Percentiles rank a stretch among this genome's conserved stretches.
phyloP scores from a whole-genome alignment of 2,113 vertebrate species.

The Abramis brama region DNA sequence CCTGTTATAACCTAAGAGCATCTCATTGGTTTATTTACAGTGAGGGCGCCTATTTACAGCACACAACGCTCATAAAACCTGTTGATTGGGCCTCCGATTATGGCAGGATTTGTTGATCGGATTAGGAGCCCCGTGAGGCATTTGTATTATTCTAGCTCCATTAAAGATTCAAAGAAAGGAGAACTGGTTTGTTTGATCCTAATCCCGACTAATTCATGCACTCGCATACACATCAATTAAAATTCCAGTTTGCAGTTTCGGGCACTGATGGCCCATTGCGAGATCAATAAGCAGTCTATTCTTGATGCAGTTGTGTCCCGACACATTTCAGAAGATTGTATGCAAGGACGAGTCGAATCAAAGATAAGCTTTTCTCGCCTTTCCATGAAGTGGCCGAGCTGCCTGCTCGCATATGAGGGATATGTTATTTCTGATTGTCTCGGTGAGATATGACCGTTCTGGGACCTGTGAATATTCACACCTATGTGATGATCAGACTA shows the following conservation, averaged over 20 bases:
- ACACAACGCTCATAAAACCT: neutral
- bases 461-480: slow-evolving; percentile 29
- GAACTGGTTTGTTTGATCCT: slow-evolving; percentile 43
- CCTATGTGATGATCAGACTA: slow-evolving; percentile 44
- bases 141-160: slow-evolving; percentile 5
- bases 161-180: slow-evolving; percentile 18
- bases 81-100: slow-evolving; percentile 31
- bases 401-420: neutral
- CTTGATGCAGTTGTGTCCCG: neutral
- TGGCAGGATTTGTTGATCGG: slow-evolving; percentile 38
- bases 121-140: slow-evolving; percentile 7
- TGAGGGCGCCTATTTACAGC: neutral
- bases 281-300: slow-evolving; percentile 13
- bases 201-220: slow-evolving; percentile 29
- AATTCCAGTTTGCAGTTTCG: slow-evolving; percentile 37
- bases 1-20: neutral
- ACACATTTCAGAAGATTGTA: slow-evolving; percentile 1
- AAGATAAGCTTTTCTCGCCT: slow-evolving; percentile 23
- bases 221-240: slow-evolving; percentile 16
- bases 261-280: slow-evolving; percentile 15
- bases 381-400: neutral
- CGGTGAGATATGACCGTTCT: neutral
- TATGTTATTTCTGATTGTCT: slow-evolving; percentile 39
- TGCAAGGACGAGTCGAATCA: slow-evolving; percentile 4
- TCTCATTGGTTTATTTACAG: neutral